Evolutionary conservation across 1,140 invertebrate genomes (phyloP), one percentile per base, ranked within the genome.

Genomic region (Gryllus bimaculatus): DNA sequence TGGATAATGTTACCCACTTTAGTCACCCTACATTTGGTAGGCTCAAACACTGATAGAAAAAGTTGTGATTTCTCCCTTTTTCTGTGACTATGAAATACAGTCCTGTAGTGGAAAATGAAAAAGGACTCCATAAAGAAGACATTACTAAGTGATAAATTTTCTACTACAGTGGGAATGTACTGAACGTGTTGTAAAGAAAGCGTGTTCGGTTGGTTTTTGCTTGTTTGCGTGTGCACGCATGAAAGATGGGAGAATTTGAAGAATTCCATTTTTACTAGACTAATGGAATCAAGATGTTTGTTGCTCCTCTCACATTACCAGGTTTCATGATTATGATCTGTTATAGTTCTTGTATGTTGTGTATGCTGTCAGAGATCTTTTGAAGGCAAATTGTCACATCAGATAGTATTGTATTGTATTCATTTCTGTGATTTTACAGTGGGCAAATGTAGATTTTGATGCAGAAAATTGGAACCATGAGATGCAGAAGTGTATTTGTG

Each of bases 1-100:
- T 66, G 54, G 54, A 66, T 66, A 66, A 66, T 66, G 54, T 66
- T 66, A 66, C 54, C 54, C 54, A 66, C 54, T 66, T 66, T 66
- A 66, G 54, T 66, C 54, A 66, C 54, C 54, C 54, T 66, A 66
- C 54, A 18, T 13, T 66, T 66, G 54, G 54, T 66, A 66, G 54
- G 54, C 18, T 66, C 54, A 66, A 66, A 66, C 54, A 66, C 10
- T 66, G 10, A 66, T 66, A 66, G 54, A 66, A 7, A 66, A 66
- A 66, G 54, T 66, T 66, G 54, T 66, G 54, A 66, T 66, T 66
- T 18, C 54, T 7, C 54, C 10, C 18, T 66, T 66, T 66, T 66
- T 66, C 54, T 66, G 54, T 66, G 54, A 66, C 54, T 66, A 13
- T 18, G 2, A 13, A 66, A 66, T 66, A 66, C 54, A 66, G 18